A percentile compares a stretch with the other conserved stretches of the same genome.
These are phyloP conservation scores for Sylvietta virens DNA, from an alignment of 2,113 vertebrate genomes.

Conservation along the genomic window DNA sequence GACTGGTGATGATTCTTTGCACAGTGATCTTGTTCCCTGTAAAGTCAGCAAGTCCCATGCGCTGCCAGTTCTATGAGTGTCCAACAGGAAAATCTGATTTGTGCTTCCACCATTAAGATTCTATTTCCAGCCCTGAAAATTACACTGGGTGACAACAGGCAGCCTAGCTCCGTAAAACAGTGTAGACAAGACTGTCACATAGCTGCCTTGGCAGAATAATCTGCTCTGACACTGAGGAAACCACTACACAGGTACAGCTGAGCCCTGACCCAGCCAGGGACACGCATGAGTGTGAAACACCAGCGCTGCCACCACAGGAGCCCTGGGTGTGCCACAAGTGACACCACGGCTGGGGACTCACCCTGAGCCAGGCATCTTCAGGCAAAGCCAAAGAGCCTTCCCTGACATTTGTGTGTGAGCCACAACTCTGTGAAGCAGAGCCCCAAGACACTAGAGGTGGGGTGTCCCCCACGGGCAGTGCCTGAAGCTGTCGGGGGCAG, in stretches of 20 bases:
- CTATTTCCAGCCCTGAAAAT: conserved; percentile 5
- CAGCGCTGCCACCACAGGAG: background rate
- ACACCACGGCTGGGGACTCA: background rate
- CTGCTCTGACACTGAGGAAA: background rate
- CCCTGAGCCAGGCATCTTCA: background rate
- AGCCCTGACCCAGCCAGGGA: background rate
- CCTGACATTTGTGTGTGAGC: background rate
- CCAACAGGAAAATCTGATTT: conserved; percentile 1
- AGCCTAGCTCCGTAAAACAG: background rate
- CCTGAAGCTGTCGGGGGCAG: background rate
- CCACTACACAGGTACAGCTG: background rate
- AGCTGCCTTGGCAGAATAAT: background rate
- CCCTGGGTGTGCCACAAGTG: background rate
- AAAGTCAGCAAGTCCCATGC: background rate
- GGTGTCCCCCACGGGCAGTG: fast-evolving
- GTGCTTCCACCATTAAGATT: background rate
- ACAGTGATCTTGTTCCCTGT: background rate
- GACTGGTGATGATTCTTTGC: background rate
- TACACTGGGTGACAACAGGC: background rate
- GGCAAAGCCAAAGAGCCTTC: background rate
- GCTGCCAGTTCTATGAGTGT: background rate
- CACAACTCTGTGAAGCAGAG: background rate
- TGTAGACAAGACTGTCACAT: background rate
- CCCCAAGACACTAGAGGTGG: fast-evolving
- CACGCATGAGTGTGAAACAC: background rate